Evolutionary conservation across 1,140 invertebrate species (phyloP).

Genomic region (Nymphalis io): DNA sequence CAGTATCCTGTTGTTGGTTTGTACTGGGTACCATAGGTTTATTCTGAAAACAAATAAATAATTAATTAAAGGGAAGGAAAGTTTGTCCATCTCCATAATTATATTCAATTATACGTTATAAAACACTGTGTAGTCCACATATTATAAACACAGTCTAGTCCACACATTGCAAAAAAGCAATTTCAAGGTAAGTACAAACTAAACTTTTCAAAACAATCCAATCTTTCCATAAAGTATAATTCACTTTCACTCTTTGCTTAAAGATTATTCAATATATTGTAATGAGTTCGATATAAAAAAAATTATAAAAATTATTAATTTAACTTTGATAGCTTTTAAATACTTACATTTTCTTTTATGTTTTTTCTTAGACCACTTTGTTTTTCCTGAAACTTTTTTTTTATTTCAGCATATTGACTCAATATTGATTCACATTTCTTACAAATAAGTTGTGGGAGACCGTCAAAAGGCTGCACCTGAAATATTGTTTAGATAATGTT

Average conservation of each 20-base stretch:
- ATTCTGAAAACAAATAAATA: conserved; percentile 26
- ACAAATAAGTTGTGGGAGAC: conserved; percentile 66
- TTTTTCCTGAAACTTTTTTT: conserved; percentile 55
- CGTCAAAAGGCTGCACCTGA: conserved; percentile 66
- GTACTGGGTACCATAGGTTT: background rate
- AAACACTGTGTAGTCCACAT: no score
- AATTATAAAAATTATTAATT: no score
- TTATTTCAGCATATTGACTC: conserved; percentile 49
- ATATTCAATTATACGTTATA: no score
- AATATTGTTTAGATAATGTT: conserved; percentile 3
- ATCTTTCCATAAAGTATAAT: no score
- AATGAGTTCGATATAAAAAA: no score
- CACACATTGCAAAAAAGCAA: background rate
- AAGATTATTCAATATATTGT: no score
- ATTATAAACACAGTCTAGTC: no score
- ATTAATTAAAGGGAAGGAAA: background rate
- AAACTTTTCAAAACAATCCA: no score
- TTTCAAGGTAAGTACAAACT: no score
- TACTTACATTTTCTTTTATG: conserved; percentile 34
- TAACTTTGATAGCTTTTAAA: background rate
- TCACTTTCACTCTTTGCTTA: no score
- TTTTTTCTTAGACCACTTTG: conserved; percentile 48
- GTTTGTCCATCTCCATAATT: no score
- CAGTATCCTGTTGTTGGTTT: conserved; percentile 40
- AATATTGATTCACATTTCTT: conserved; percentile 59